Evolutionary conservation across 2,888 invertebrate species (phyloP).

Genomic region (Petrophora chlorosata): DNA sequence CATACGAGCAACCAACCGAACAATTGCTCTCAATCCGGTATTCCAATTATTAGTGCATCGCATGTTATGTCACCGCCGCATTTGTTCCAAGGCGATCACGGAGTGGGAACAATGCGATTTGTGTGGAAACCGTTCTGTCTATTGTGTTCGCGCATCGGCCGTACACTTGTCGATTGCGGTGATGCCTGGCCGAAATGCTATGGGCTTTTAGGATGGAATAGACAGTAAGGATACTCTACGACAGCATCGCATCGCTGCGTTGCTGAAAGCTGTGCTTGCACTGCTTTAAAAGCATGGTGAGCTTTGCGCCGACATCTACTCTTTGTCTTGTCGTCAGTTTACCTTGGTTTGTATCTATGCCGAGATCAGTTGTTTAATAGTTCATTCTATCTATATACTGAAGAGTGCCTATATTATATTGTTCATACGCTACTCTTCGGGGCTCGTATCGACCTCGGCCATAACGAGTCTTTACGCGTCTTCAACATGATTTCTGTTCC

Average conservation of each 20-base stretch:
- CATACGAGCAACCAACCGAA: slow-evolving; percentile 9
- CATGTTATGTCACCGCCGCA: slow-evolving; percentile 30
- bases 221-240: neutral
- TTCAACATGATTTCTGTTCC: neutral
- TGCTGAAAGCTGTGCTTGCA: neutral
- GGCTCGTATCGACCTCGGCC: too few relatives aligned
- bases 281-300: too few relatives aligned
- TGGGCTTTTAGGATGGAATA: neutral
- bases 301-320: too few relatives aligned
- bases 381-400: too few relatives aligned
- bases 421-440: too few relatives aligned
- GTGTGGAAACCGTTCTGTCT: slow-evolving; percentile 31
- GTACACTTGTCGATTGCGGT: slow-evolving; percentile 23
- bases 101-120: slow-evolving; percentile 32
- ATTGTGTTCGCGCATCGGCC: slow-evolving; percentile 34
- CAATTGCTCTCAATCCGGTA: slow-evolving; percentile 27
- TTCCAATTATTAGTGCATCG: slow-evolving; percentile 34
- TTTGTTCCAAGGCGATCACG: slow-evolving; percentile 32
- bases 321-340: too few relatives aligned
- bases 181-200: slow-evolving; percentile 3
- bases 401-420: too few relatives aligned
- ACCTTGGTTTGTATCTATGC: too few relatives aligned
- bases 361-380: too few relatives aligned
- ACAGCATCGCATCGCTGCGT: neutral
- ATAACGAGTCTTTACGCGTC: too few relatives aligned